These are phyloP conservation scores for Brachypalpus laphriformis DNA, from an alignment of 2,888 invertebrate species.

Conservation along the genomic window DNA sequence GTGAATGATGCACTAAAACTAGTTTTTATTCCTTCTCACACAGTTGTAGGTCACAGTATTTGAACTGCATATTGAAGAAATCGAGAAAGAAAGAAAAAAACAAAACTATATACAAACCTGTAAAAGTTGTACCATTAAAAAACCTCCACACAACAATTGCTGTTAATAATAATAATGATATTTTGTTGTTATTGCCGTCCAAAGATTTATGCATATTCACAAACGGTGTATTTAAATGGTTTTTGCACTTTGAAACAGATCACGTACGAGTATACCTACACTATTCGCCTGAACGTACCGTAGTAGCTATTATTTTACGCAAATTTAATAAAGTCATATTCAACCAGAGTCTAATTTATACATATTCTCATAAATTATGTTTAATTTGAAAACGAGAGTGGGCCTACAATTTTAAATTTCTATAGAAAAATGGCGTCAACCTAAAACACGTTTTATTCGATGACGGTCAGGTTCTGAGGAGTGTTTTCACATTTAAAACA, in stretches of 20 bases:
- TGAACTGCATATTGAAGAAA: conserved; percentile 30
- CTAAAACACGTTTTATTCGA: conserved; percentile 2
- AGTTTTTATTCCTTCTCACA: background rate
- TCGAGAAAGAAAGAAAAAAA: background rate
- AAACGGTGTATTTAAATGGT: background rate
- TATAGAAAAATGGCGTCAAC: background rate
- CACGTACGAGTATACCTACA: background rate
- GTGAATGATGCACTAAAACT: conserved; percentile 8
- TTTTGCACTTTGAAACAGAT: background rate
- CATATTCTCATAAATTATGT: background rate
- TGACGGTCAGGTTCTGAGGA: background rate
- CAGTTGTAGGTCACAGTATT: conserved; percentile 3
- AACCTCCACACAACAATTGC: background rate
- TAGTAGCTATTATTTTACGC: background rate
- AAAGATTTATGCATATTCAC: conserved; percentile 11
- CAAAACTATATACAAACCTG: conserved; percentile 11
- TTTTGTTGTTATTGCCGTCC: conserved; percentile 7
- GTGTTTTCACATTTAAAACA: background rate
- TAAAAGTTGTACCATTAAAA: conserved; percentile 49
- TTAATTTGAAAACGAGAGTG: conserved; percentile 14
- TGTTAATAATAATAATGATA: conserved; percentile 9
- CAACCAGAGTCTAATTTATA: no score
- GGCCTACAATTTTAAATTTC: background rate
- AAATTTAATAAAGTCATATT: background rate
- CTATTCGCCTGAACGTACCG: background rate